Base-by-base conservation (phyloP, 2,888 invertebrate genomes). In the Omphaloscelis lunosa region DNA sequence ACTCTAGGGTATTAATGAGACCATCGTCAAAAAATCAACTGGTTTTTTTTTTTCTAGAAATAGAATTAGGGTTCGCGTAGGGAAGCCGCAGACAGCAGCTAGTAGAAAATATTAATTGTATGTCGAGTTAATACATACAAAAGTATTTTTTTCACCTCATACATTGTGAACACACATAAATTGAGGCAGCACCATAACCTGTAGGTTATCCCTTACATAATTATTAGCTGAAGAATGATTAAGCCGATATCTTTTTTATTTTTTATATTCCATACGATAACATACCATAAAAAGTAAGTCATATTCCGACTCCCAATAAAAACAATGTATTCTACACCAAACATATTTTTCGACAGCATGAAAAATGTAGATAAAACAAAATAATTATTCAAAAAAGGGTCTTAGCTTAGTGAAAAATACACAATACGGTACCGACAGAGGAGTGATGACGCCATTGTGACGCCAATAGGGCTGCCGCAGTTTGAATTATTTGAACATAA, bases 371-470 rank as follows among this genome's bases (percentile, higher is more conserved):
- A 63, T 67, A 77, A 58, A 48, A 59, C 29, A 48, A 69, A 68
- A 66, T 39, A n/a, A n/a, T n/a, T n/a, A 72, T 53, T 67, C 17
- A 20, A 29, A 59, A 73, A 65, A 69, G n/a, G 48, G 27, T 67
- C 68, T 72, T 17, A 39, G 51, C 65, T 62, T 59, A 17, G 72
- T 78, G 79, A 78, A 78, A 73, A 78, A 78, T 79, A 74, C 66
- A 72, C 83, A 78, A 62, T n/a, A 70, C 77, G 58, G 17, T 12
- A 61, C 45, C 65, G 78, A 83, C 86, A 78, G 83, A 20, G 41
- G 83, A 84, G 59, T 70, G 83, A 84, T 84, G 83, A 78, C 56
- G 74, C 83, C 71, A 78, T 83, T 78, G 79, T 86, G 83, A 62
- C 58, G 69, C 15, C n/a, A 12, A 45, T 68, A 84, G 83, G 86